Evolutionary conservation across 2,888 invertebrate species (phyloP), one percentile per base, ranked within the genome.

Genomic region (Griposia aprilina): DNA sequence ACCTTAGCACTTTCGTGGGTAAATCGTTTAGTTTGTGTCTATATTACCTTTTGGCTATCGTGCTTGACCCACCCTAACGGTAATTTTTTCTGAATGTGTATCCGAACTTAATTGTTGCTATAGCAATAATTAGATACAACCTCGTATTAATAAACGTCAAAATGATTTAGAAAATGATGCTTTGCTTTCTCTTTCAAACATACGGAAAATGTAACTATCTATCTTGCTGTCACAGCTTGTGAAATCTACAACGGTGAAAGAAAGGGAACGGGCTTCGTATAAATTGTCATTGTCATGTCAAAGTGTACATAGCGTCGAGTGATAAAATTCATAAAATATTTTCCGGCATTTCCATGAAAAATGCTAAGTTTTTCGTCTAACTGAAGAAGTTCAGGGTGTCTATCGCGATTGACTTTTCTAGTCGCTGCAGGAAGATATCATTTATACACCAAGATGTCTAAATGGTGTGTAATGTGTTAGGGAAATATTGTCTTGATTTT

Each of bases 391-490:
- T n/a, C 20, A 10, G 57, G 20, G 50, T 59, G 15, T 78, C 60
- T 55, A 45, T 11, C n/a, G 65, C 55, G n/a, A 30, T 67, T n/a
- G 45, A 74, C 41, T 41, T 62, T 20, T 57, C 17, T 17, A 76
- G 41, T 75, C 57, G 48, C 60, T 41, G 20, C 50, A 60, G 36
- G 52, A 65, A 74, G 68, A 78, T 50, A 74, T 81, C 75, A 75
- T 74, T 36, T 11, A 30, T 1, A 83, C 84, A 83, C 77, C 89
- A 93, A 90, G 78, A 96, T 96, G 95, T 96, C 95, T 60, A 95
- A 96, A 92, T 96, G 95, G 95, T 96, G 91, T 88, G 94, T 92
- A 84, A 89, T 87, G 77, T 82, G 82, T 71, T 63, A 76, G 10
- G 57, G 65, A 73, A 74, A 76, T 76, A 71, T 55, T 71, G 63